Evolutionary conservation across 1,140 invertebrate genomes (phyloP), one percentile per base, ranked within the genome.

Genomic region (Macrobrachium nipponense): DNA sequence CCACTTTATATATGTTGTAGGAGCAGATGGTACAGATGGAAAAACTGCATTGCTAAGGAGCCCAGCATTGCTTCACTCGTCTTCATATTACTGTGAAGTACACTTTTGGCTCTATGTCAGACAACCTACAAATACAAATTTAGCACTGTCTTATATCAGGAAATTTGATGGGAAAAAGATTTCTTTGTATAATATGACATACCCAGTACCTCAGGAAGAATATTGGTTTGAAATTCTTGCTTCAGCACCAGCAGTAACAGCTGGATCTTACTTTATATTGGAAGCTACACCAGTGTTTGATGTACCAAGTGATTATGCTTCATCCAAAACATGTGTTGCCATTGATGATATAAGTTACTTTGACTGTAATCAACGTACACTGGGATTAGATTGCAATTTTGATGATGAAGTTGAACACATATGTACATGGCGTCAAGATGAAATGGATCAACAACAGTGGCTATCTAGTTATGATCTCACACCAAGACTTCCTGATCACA

Each of bases 331-430:
- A 11, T n/a, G n/a, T 59, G 23, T 87, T 58, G 61, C 72, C 12
- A 60, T 87, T 59, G 85, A 87, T 87, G 85, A 87, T 59, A 87
- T 87, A 43, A 78, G 51, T 44, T 87, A 81, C 85, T 87, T 87
- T 51, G 81, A 87, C 23, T 87, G 85, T 51, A 81, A 76, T 82
- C 61, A 87, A 4, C 8, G n/a, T 17, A 51, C 61, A 15, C 5
- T 66, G 0, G 43, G 58, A n/a, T 62, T 87, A 36, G 79, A 76
- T 43, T 87, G 85, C 66, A 27, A 87, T 18, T 87, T 87, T 77
- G 79, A 87, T 43, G 23, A 68, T 66, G 72, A 62, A 5, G 62
- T 12, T 51, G 51, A 51, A 51, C 51, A 58, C 20, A 20, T 76
- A 10, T 87, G 79, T 51, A 77, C 20, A 10, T 87, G 85, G 85